Conservation (phyloP, 1,140 invertebrate species). For the Ceratoteleas bidentatus region DNA sequence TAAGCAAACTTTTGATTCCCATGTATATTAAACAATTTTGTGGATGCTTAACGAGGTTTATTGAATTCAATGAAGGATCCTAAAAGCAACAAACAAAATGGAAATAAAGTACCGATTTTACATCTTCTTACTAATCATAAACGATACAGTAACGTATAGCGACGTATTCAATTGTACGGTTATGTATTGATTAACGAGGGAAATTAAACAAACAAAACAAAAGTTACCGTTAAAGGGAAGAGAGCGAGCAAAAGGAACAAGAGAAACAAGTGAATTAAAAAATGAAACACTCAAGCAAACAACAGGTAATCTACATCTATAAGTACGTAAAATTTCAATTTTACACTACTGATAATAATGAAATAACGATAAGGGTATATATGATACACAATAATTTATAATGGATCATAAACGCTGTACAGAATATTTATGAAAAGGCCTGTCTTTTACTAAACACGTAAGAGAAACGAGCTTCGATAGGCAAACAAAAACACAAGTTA, state of each 20-base stretch:
- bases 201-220: constrained; percentile 66
- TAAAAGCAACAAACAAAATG: constrained; percentile 67
- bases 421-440: constrained; percentile 81
- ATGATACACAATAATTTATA: constrained; percentile 81
- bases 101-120: constrained; percentile 80
- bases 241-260: constrained; percentile 56
- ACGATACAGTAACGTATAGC: constrained; percentile 79
- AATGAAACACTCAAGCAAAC: constrained; percentile 71
- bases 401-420: constrained; percentile 81
- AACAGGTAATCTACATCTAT: constrained; percentile 78
- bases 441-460: constrained; percentile 75
- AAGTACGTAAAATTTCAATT: constrained; percentile 82
- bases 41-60: constrained; percentile 79
- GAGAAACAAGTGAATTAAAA: constrained; percentile 70
- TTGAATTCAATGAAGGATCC: constrained; percentile 75
- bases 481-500: constrained; percentile 51
- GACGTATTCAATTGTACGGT: constrained; percentile 79
- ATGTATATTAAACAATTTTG: constrained; percentile 79
- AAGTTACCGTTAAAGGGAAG: constrained; percentile 58
- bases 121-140: constrained; percentile 82
- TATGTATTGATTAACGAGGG: constrained; percentile 74
- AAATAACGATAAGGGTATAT: constrained; percentile 80
- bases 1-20: constrained; percentile 79
- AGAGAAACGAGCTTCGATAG: constrained; percentile 69
- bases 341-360: constrained; percentile 82